Evolutionary conservation across 2,888 invertebrate species (phyloP), one percentile per base, ranked within the genome.

Genomic region (Eupithecia inturbata): DNA sequence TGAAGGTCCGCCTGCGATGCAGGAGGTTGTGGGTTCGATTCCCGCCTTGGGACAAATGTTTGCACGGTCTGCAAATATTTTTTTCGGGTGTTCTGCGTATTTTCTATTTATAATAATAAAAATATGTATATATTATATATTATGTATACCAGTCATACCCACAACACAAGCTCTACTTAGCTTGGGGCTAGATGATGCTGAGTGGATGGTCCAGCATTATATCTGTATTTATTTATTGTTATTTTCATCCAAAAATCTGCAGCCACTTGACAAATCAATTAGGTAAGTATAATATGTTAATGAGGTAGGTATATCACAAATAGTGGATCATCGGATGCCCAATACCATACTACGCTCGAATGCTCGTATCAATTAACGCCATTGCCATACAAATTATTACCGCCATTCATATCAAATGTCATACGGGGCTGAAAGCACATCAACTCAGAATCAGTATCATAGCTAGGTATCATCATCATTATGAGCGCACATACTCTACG

Each of bases 331-430:
- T 62, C 7, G 16, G 16, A 62, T 31, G 9, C 9, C 62, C 62
- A 84, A 82, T 82, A 82, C 68, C 82, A 80, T 81, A 74, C 74
- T 76, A 74, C 79, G 80, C 75, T 77, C 78, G 82, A 26, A 26
- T 77, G 78, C 75, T 39, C 72, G 76, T 79, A 77, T 80, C 79
- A 82, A 82, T 83, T 81, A 82, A 41, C 71, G 71, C 53, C 62
- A 74, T 71, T 69, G 36, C 41, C 66, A 62, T 68, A 53, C 62
- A 67, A 31, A 62, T 31, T 31, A 62, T 16, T 62, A 14, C 12
- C 1, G 57, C n/a, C 57, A 26, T 57, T 57, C 57, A 57, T 57
- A 57, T 57, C 57, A 57, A 1, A 57, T 57, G 26, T 57, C 57
- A 53, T 22, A 57, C 26, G 14, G 12, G 4, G 57, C 14, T 14